Evolutionary conservation across 2,888 invertebrate genomes (phyloP), one percentile per base, ranked within the genome.

Genomic region (Eristalis tenax): DNA sequence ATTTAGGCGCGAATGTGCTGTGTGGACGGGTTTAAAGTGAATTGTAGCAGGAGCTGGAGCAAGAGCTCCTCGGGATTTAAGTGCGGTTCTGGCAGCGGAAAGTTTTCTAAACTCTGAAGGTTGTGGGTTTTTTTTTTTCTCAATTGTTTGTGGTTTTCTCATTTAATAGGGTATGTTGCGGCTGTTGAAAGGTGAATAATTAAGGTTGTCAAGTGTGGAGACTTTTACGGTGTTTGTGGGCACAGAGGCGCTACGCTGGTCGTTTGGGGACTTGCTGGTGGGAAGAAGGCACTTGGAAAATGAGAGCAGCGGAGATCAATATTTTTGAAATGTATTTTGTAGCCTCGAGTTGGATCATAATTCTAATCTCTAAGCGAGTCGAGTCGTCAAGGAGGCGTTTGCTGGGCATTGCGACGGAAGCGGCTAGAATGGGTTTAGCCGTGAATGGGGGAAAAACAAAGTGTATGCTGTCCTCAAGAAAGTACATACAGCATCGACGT

Each of bases 1-100:
- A 57, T 69, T 83, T 73, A 68, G 63, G 79, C 73, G 79, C 68
- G 75, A 87, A 79, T 83, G 38, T 76, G 79, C 76, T 79, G 64
- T 68, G 79, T 32, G 32, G 8, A 6, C 32, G 79, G 83, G 79
- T 79, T 79, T 71, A 83, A 80, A 83, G 69, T 59, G 18, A 43
- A 63, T 70, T 43, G 69, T 18, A 50, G 23, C 64, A 22, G 8
- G 38, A 50, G 59, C 56, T 35, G 57, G 23, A 65, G 38, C 69
- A 59, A 56, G 23, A 74, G 22, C 28, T 40, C 66, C 26, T 13
- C 74, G 70, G 61, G 59, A 57, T 43, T 50, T 2, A 59, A 43
- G 32, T 26, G 35, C 57, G 59, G 26, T 13, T 38, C 13, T 13
- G 15, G 68, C 63, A 56, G 59, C 68, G 64, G 65, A 70, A 79